These are phyloP conservation scores for Rhagophthalmus giganteus DNA, from an alignment of 2,888 invertebrate species.

Conservation along the genomic window DNA sequence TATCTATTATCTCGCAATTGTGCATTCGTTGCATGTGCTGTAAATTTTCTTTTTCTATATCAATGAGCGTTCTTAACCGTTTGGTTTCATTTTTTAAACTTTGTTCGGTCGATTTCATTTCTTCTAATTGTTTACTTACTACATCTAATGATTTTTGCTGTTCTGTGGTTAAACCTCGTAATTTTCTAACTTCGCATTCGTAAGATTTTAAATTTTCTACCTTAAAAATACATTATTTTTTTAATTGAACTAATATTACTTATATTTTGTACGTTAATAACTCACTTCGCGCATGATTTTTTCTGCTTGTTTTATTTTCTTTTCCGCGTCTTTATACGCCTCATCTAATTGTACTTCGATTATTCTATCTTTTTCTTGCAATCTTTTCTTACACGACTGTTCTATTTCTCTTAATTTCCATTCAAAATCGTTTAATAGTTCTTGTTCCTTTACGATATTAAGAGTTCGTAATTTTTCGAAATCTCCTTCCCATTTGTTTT, in stretches of 20 bases:
- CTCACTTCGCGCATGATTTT: constrained; percentile 51
- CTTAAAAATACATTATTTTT: too few species aligned
- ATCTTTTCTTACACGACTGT: constrained; percentile 65
- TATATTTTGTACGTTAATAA: too few species aligned
- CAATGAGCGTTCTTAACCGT: constrained; percentile 48
- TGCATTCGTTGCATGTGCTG: constrained; percentile 52
- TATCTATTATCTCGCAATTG: constrained; percentile 54
- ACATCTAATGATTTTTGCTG: constrained; percentile 63
- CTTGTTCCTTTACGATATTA: constrained; percentile 71
- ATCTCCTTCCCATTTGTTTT: constrained; percentile 67
- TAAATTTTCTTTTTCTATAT: constrained; percentile 53
- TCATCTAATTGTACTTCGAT: constrained; percentile 60
- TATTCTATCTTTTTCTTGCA: constrained; percentile 64
- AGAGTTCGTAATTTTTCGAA: constrained; percentile 70
- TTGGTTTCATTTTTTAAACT: constrained; percentile 60
- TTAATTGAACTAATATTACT: constrained; percentile 2
- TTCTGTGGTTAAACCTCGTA: constrained; percentile 62
- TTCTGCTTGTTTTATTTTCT: constrained; percentile 51
- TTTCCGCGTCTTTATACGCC: constrained; percentile 51
- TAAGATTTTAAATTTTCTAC: constrained; percentile 59
- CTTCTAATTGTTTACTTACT: constrained; percentile 61
- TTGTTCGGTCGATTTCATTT: constrained; percentile 60
- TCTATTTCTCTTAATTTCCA: constrained; percentile 81
- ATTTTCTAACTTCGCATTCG: constrained; percentile 61
- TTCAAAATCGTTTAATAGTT: constrained; percentile 78